These are phyloP conservation scores for Ladona fulva DNA, from an alignment of 1,140 invertebrate species.

Conservation along the genomic window DNA sequence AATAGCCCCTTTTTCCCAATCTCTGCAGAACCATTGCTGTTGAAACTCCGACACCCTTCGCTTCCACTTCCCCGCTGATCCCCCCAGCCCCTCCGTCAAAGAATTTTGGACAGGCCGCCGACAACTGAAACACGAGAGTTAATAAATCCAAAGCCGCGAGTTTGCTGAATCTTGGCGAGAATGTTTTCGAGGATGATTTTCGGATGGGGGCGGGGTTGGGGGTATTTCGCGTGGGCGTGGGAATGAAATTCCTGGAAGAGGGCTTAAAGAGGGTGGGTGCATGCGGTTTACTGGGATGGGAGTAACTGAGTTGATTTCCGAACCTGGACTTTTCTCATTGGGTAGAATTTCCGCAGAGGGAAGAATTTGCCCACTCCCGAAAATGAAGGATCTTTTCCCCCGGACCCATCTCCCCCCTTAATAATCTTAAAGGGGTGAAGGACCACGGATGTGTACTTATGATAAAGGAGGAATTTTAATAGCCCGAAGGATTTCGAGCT, in stretches of 20 bases:
- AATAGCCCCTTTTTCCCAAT: neutral
- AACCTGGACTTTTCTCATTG: neutral
- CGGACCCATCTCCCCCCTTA: neutral
- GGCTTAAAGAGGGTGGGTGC: neutral
- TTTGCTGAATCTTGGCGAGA: neutral
- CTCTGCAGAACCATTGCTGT: neutral
- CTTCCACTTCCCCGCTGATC: neutral
- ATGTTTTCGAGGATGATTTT: constrained; percentile 6
- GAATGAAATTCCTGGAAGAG: neutral
- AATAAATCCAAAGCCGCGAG: neutral
- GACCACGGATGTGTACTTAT: neutral
- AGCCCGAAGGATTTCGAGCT: neutral
- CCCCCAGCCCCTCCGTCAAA: neutral
- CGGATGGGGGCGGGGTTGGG: neutral
- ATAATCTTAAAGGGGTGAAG: neutral
- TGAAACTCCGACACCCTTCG: neutral
- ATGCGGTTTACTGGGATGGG: neutral
- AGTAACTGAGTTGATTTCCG: neutral
- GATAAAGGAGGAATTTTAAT: constrained; percentile 8
- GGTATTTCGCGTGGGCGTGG: neutral
- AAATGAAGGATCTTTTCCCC: neutral
- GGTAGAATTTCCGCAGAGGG: neutral
- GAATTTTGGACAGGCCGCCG: neutral
- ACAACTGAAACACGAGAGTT: neutral
- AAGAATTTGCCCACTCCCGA: neutral